Base-by-base conservation (phyloP, 1,140 invertebrate species). In the Pseudomyrmex cubaensis region DNA sequence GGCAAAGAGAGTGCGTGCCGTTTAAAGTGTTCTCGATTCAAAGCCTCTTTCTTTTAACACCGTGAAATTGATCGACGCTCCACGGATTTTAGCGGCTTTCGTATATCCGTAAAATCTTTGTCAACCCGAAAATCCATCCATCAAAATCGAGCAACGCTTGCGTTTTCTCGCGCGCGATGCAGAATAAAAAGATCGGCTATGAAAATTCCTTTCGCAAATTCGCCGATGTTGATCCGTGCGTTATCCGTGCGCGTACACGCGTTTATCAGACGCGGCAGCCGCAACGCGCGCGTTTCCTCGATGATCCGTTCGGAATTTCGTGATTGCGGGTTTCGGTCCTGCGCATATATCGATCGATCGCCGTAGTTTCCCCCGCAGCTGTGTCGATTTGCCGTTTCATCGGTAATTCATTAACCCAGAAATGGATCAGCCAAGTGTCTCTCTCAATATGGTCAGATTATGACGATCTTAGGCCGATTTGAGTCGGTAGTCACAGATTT, bases 61-160 rank as follows among this genome's bases (percentile, higher is more conserved):
- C 85, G 83, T 89, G 90, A 90, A 91, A 92, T 91, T 91, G 87
- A 92, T 91, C 86, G 90, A 88, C 46, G 54, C 73, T 77, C n/a
- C 52, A 35, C 20, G 76, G 76, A 90, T 88, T 86, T 89, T 86
- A 63, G 78, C 52, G 64, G 83, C 63, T 83, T 88, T 86, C 85
- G 83, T 83, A 82, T 75, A 75, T 86, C 85, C 75, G 84, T 86
- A 82, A 91, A 90, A 90, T 88, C 82, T 91, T 82, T 85, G 82
- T 89, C 88, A 74, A 52, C 78, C 73, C 64, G 82, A 62, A 77
- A 77, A 87, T 76, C 70, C 83, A 85, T 88, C 78, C 83, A 62
- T 88, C 86, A 88, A 85, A 82, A 83, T 73, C 72, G 13, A 9
- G 25, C 35, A 59, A 59, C 56, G 56, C 10, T n/a, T n/a, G 35